phyloP scores from a whole-genome alignment of 2,797 vertebrate species.

The Urophycis tenuis region DNA sequence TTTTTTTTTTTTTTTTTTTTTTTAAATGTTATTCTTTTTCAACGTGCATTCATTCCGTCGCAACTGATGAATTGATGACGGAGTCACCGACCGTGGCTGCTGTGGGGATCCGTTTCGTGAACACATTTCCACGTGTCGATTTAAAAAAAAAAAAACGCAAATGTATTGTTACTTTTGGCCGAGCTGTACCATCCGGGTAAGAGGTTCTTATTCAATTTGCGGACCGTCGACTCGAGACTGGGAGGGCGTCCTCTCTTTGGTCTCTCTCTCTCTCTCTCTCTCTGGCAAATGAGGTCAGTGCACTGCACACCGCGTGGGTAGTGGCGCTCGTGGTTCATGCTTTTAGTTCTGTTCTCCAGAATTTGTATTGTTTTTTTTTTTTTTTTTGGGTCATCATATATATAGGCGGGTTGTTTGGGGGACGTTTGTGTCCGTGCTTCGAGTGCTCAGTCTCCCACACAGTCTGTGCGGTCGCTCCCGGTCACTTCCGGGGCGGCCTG shows the following conservation, averaged over 20 bases:
- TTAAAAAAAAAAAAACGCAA: neutral
- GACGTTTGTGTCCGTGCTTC: constrained; percentile 35
- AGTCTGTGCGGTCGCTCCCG: constrained; percentile 51
- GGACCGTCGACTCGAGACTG: neutral
- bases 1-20: too few relatives aligned
- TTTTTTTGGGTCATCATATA: too few relatives aligned
- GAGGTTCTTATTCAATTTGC: neutral
- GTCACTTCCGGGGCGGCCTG: constrained; percentile 47
- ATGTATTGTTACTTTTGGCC: neutral
- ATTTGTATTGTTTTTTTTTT: neutral
- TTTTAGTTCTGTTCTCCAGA: constrained; percentile 14
- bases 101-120: neutral
- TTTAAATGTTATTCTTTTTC: too few relatives aligned
- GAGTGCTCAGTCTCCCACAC: constrained; percentile 26
- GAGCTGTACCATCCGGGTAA: neutral
- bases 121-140: neutral
- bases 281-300: neutral
- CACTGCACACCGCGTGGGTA: neutral
- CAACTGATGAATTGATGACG: neutral
- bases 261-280: too few relatives aligned
- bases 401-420: constrained; percentile 23
- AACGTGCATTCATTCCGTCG: neutral
- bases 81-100: neutral
- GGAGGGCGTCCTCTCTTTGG: neutral
- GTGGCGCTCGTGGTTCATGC: constrained; percentile 15